phyloP scores from a whole-genome alignment of 2,113 vertebrate species.

The Caloenas nicobarica region DNA sequence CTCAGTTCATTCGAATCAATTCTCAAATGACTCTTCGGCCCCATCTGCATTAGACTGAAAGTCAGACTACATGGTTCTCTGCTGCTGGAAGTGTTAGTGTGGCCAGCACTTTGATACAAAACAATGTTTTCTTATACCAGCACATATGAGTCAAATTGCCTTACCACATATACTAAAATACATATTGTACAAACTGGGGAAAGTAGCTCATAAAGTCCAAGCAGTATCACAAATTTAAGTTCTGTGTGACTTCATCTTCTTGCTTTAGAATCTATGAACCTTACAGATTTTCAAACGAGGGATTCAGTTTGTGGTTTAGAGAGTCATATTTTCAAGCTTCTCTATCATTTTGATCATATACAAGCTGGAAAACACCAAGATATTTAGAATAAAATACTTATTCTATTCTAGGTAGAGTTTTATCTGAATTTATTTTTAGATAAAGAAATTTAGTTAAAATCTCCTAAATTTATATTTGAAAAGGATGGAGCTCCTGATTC shows the following conservation, averaged over 20 bases:
- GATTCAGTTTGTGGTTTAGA: not conserved
- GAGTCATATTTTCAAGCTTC: not conserved
- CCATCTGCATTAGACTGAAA: not conserved
- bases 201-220: not conserved
- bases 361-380: not conserved
- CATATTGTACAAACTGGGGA: not conserved
- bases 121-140: not conserved
- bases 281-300: not conserved
- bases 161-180: not conserved
- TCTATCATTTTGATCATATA: not conserved
- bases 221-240: not conserved
- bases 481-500: not conserved
- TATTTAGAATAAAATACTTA: not conserved
- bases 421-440: not conserved
- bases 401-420: not conserved
- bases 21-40: not conserved
- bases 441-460: not conserved
- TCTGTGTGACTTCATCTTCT: not conserved
- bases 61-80: not conserved
- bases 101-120: not conserved
- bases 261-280: not conserved
- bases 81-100: not conserved
- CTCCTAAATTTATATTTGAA: not conserved
- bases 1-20: constrained; percentile 2
- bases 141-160: not conserved